Evolutionary conservation across 2,113 vertebrate species (phyloP).

Genomic region (Pipra filicauda): DNA sequence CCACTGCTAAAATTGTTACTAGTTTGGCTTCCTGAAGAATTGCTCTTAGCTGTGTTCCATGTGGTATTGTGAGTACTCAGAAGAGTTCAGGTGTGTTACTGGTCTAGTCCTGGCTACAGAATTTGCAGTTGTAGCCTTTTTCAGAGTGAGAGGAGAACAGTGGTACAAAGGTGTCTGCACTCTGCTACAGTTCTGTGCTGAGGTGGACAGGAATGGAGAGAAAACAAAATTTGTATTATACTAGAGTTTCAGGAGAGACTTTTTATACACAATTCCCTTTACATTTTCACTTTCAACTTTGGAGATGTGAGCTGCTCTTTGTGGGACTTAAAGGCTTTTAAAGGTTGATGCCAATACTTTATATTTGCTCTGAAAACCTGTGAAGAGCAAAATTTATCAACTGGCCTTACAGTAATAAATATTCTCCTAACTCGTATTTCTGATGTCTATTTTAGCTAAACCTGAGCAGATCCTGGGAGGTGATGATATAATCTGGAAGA

Average conservation of each 20-base stretch:
- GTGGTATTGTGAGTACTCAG: neutral
- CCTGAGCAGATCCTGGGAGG: neutral
- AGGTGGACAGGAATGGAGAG: neutral
- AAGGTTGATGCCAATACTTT: accelerated
- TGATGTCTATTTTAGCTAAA: neutral
- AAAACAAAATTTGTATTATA: neutral
- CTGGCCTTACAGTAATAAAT: neutral
- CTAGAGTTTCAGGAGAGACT: neutral
- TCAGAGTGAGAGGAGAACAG: neutral
- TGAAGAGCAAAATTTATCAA: neutral
- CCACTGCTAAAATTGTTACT: neutral
- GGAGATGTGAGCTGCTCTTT: neutral
- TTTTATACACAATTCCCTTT: neutral
- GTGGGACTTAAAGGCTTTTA: neutral
- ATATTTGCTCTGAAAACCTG: neutral
- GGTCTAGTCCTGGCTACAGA: neutral
- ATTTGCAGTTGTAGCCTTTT: neutral
- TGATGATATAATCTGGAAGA: neutral
- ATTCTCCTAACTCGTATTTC: neutral
- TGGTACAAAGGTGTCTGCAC: accelerated
- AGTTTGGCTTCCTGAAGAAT: neutral
- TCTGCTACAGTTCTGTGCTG: neutral
- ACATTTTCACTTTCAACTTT: neutral
- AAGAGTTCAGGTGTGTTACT: neutral
- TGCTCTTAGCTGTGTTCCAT: neutral